Evolutionary conservation across 1,140 invertebrate species (phyloP), one percentile per base, ranked within the genome.

Genomic region (Cataglyphis hispanica): DNA sequence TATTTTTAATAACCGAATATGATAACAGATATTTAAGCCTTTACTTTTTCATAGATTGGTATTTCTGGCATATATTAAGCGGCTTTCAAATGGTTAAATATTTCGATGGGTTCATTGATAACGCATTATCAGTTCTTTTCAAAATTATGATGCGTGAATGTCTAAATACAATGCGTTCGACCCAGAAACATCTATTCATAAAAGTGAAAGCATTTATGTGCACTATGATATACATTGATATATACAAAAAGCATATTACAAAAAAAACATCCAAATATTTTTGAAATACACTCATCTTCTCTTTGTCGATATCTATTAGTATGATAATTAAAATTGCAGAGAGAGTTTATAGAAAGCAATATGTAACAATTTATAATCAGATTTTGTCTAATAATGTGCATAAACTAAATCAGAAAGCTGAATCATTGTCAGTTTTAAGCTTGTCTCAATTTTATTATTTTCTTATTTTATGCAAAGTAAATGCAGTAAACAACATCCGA

Each of bases 221-320:
- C 3, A 7, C 27, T 1, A 58, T 11, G n/a, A n/a, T n/a, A n/a
- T n/a, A n/a, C 53, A 31, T 2, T 69, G 40, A 16, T 25, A 8
- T 22, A 11, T 6, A 27, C 43, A 16, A 46, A 46, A 46, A 25
- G n/a, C 2, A 25, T 58, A 6, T 40, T 25, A 10, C 19, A n/a
- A 46, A 4, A n/a, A 76, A n/a, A 46, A 46, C 13, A 46, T 46
- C 11, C 13, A 46, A 4, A 46, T 63, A 66, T 76, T 5, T n/a
- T 46, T 46, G 2, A 77, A 64, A 77, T 77, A 50, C 63, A 77
- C 10, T 31, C 4, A 8, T 74, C 19, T 4, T 60, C 19, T 19
- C n/a, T 19, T 37, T 31, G 31, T 63, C 10, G 19, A 3, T 13
- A 13, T 1, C 5, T 22, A 34, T 72, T 37, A 56, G 5, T 2